Evolutionary conservation across 53 echinoderm and acorn worm species (phyloP).

Genomic region (Pentamera pediparva): DNA sequence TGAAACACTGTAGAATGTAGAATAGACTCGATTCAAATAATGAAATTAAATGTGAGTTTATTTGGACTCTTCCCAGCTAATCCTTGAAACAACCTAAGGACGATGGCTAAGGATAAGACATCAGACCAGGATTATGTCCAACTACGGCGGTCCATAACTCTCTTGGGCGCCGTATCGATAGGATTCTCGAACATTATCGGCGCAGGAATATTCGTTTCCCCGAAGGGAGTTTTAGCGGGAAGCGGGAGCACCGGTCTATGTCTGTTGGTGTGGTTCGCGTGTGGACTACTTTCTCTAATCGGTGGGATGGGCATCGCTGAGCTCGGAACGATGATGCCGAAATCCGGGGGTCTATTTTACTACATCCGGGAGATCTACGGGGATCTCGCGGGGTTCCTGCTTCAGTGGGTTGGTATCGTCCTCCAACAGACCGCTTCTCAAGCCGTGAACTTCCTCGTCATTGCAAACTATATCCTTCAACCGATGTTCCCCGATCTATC

Average conservation of each 20-base stretch:
- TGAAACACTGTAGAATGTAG: too few species aligned
- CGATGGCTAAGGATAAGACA: background rate
- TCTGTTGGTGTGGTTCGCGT: conserved; percentile 21
- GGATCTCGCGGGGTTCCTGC: conserved; percentile 25
- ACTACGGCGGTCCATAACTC: background rate
- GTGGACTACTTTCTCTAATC: conserved; percentile 18
- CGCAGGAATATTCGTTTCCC: conserved; percentile 49
- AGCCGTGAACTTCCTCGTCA: conserved; percentile 13
- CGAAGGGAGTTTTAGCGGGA: conserved; percentile 36
- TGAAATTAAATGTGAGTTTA: too few species aligned
- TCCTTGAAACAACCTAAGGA: too few species aligned
- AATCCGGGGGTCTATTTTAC: conserved; percentile 32
- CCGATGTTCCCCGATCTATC: conserved; percentile 41
- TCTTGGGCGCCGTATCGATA: conserved; percentile 27
- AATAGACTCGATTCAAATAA: too few species aligned
- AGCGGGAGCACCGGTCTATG: conserved; percentile 22
- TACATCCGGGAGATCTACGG: conserved; percentile 38
- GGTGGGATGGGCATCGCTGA: conserved; percentile 40
- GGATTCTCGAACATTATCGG: conserved; percentile 33
- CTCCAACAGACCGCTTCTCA: background rate
- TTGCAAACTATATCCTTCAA: conserved; percentile 31
- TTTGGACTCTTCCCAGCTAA: too few species aligned
- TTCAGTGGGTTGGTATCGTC: conserved; percentile 27
- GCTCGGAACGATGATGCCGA: conserved; percentile 41
- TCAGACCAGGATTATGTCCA: background rate